phyloP scores from a whole-genome alignment of 2,888 invertebrate genomes.

The Sepiola atlantica region DNA sequence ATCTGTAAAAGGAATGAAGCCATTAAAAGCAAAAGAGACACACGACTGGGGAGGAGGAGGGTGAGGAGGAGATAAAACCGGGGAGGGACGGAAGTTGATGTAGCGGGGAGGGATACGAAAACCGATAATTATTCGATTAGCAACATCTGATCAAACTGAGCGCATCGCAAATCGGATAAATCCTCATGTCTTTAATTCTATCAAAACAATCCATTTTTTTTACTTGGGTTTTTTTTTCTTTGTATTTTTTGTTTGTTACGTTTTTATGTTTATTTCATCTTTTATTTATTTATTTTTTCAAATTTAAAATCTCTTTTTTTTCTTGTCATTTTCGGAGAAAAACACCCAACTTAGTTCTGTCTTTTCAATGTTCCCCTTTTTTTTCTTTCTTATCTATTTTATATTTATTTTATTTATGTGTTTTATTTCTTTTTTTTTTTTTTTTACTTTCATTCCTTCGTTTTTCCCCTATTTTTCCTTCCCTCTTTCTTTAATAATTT shows the following conservation, averaged over 20 bases:
- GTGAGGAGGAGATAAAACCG: neutral
- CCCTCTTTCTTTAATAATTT: neutral
- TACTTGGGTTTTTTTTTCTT: too few relatives aligned
- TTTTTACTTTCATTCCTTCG: neutral
- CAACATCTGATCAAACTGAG: neutral
- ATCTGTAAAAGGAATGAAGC: too few relatives aligned
- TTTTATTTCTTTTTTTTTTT: neutral
- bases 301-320: too few relatives aligned
- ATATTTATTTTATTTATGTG: neutral
- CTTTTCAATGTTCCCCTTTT: neutral
- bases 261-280: too few relatives aligned
- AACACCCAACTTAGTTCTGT: too few relatives aligned
- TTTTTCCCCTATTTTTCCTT: neutral
- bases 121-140: constrained; percentile 32
- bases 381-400: neutral
- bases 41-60: too few relatives aligned
- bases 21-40: too few relatives aligned
- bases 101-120: neutral
- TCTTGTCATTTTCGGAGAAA: too few relatives aligned
- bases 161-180: constrained; percentile 4
- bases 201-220: constrained; percentile 1
- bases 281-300: too few relatives aligned
- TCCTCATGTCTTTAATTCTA: constrained; percentile 32
- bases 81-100: neutral
- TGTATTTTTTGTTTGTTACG: too few relatives aligned